Evolutionary conservation across 2,888 invertebrate species (phyloP).

Genomic region (Axea sp.): DNA sequence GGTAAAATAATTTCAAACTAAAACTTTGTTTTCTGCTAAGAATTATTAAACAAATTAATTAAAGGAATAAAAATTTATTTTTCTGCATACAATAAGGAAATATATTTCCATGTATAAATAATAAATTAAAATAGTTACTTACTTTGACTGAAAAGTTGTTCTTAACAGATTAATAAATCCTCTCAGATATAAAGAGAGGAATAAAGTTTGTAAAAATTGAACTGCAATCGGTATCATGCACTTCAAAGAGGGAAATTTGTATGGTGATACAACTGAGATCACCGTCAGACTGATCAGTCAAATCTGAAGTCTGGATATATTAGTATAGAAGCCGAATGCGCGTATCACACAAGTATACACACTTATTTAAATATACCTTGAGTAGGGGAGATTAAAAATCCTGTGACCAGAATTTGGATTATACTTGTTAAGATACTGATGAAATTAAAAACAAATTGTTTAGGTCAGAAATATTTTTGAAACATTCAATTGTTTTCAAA

Average conservation of each 20-base stretch:
- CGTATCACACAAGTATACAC: slow-evolving; percentile 32
- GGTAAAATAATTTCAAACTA: too few relatives aligned
- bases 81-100: too few relatives aligned
- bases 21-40: too few relatives aligned
- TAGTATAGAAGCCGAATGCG: slow-evolving; percentile 64
- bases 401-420: slow-evolving; percentile 9
- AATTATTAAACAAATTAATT: too few relatives aligned
- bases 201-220: not conserved
- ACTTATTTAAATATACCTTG: slow-evolving; percentile 36
- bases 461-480: too few relatives aligned
- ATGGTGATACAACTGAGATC: slow-evolving; percentile 68
- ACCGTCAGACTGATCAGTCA: slow-evolving; percentile 74
- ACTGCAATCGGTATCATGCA: slow-evolving; percentile 31
- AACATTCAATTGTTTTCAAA: too few relatives aligned
- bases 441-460: too few relatives aligned
- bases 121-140: too few relatives aligned
- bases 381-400: slow-evolving; percentile 43
- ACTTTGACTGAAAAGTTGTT: not conserved
- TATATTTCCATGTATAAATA: too few relatives aligned
- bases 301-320: slow-evolving; percentile 71
- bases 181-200: slow-evolving; percentile 10
- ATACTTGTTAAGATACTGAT: slow-evolving; percentile 12
- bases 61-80: too few relatives aligned
- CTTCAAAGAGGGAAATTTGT: slow-evolving; percentile 51
- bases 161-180: slow-evolving; percentile 1